phyloP scores from a whole-genome alignment of 1,140 invertebrate species.

The Scaptomyza pallida region DNA sequence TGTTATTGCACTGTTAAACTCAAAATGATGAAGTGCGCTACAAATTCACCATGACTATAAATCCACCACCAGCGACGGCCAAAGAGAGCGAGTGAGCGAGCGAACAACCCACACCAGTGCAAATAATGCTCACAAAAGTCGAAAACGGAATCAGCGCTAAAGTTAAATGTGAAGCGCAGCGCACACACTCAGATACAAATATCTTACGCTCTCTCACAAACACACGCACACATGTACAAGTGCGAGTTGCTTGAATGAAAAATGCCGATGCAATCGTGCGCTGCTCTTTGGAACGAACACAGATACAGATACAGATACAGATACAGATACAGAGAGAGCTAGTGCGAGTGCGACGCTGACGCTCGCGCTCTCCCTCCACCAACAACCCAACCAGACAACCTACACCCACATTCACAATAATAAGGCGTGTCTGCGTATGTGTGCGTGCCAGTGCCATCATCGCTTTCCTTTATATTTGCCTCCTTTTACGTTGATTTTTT shows the following conservation, averaged over 20 bases:
- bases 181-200: constrained; percentile 9
- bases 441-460: constrained; percentile 62
- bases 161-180: constrained; percentile 63
- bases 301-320: neutral
- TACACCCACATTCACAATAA: constrained; percentile 38
- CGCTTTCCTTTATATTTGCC: constrained; percentile 69
- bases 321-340: neutral
- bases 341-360: too few species aligned
- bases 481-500: constrained; percentile 63
- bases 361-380: constrained; percentile 2
- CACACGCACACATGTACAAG: neutral
- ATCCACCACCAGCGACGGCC: constrained; percentile 25
- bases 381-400: too few species aligned
- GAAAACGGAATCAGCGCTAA: constrained; percentile 71
- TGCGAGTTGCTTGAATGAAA: constrained; percentile 71
- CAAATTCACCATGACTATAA: constrained; percentile 58
- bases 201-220: constrained; percentile 8
- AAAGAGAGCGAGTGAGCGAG: constrained; percentile 13
- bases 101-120: constrained; percentile 28
- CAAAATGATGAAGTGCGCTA: constrained; percentile 37
- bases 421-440: constrained; percentile 43
- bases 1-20: constrained; percentile 54
- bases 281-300: constrained; percentile 47
- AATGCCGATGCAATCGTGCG: constrained; percentile 76
- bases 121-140: constrained; percentile 41